These are phyloP conservation scores for Macrosoma leucophasiata DNA, from an alignment of 2,888 invertebrate species.

Conservation along the genomic window DNA sequence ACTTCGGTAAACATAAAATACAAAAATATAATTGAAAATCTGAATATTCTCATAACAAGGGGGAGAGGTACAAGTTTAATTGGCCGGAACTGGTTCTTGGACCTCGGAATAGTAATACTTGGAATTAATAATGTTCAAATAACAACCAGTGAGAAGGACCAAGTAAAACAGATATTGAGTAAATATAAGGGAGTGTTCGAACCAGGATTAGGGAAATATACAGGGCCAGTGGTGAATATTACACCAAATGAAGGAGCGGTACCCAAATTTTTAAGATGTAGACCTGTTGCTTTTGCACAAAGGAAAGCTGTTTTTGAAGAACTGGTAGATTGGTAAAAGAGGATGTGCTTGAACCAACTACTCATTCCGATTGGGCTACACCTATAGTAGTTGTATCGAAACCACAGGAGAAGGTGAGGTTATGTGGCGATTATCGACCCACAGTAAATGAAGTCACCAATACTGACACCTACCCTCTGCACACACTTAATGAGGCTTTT, in stretches of 20 bases:
- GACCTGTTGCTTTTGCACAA: slow-evolving; percentile 5
- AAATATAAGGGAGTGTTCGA: slow-evolving; percentile 1
- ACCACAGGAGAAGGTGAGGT: slow-evolving; percentile 16
- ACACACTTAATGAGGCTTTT: slow-evolving; percentile 18
- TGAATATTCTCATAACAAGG: too few species aligned
- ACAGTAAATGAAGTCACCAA: slow-evolving; percentile 18
- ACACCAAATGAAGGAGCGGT: neutral
- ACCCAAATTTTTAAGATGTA: slow-evolving; percentile 3
- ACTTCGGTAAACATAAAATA: too few species aligned
- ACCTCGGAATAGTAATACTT: too few species aligned
- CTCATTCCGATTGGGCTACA: slow-evolving; percentile 21
- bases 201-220: too few species aligned
- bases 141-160: too few species aligned
- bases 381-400: slow-evolving; percentile 16
- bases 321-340: neutral
- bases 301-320: slow-evolving; percentile 3
- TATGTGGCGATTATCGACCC: slow-evolving; percentile 20
- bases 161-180: too few species aligned
- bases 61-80: too few species aligned
- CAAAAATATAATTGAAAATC: too few species aligned
- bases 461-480: slow-evolving; percentile 17
- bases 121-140: too few species aligned
- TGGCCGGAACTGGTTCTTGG: too few species aligned
- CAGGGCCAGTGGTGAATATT: slow-evolving; percentile 1
- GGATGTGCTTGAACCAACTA: slow-evolving; percentile 15